Conservation (phyloP, 2,113 vertebrate genomes). For the Python bivittatus region DNA sequence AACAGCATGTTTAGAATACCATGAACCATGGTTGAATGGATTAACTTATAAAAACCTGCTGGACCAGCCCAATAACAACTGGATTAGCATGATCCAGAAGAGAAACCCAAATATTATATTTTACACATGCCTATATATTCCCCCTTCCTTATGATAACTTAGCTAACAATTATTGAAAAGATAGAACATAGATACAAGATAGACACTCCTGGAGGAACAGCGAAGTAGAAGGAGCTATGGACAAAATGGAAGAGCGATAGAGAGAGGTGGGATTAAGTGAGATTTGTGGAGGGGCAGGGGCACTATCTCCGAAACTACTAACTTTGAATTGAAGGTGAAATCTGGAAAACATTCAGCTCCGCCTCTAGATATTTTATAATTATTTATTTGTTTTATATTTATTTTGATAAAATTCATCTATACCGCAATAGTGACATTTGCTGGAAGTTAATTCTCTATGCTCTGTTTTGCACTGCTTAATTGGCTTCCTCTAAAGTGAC, state of each 20-base stretch:
- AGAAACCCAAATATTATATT: background rate
- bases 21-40: too few relatives aligned
- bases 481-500: conserved; percentile 65
- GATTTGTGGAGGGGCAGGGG: background rate
- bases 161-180: background rate
- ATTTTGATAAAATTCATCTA: background rate
- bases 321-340: background rate
- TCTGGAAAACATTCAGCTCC: background rate
- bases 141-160: background rate
- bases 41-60: too few relatives aligned
- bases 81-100: too few relatives aligned
- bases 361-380: background rate
- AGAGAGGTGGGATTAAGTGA: background rate
- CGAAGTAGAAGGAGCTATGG: background rate
- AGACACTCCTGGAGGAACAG: background rate
- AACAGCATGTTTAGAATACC: too few relatives aligned
- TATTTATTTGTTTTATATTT: background rate
- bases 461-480: conserved; percentile 63
- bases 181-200: background rate
- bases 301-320: background rate
- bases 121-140: background rate
- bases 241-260: background rate
- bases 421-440: background rate
- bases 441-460: conserved; percentile 57
- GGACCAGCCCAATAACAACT: too few relatives aligned